These are phyloP conservation scores for Styela plicata DNA, from an alignment of 23 tunicate genomes.

Conservation along the genomic window DNA sequence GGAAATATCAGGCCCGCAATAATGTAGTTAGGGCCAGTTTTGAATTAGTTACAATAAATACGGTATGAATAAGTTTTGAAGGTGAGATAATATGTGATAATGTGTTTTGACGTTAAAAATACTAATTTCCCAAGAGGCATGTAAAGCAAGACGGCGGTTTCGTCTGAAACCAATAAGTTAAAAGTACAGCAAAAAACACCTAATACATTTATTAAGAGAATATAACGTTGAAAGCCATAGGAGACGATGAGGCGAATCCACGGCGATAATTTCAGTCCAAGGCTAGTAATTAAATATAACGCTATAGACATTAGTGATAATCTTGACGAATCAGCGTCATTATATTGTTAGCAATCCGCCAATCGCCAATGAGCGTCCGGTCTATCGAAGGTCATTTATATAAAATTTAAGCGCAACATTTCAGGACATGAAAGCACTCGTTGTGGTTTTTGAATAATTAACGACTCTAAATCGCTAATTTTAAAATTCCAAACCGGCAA, in stretches of 20 bases:
- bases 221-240: no score
- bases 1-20: no score
- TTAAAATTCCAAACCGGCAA: neutral
- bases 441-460: neutral
- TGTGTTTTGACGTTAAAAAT: neutral
- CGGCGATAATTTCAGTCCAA: neutral
- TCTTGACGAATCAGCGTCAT: neutral
- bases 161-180: no score
- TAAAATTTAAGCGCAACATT: neutral
- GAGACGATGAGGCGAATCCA: neutral
- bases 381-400: neutral
- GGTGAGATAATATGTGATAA: no score
- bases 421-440: neutral
- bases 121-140: neutral
- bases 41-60: no score
- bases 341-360: neutral
- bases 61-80: no score
- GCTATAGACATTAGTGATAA: neutral
- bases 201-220: no score
- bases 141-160: no score
- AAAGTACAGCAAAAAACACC: no score
- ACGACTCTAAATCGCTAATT: neutral
- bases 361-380: neutral
- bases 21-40: no score
- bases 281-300: neutral